Percentiles rank a stretch among this genome's conserved stretches.
Conservation (phyloP, 2,113 vertebrate species). For the Pantherophis guttatus region DNA sequence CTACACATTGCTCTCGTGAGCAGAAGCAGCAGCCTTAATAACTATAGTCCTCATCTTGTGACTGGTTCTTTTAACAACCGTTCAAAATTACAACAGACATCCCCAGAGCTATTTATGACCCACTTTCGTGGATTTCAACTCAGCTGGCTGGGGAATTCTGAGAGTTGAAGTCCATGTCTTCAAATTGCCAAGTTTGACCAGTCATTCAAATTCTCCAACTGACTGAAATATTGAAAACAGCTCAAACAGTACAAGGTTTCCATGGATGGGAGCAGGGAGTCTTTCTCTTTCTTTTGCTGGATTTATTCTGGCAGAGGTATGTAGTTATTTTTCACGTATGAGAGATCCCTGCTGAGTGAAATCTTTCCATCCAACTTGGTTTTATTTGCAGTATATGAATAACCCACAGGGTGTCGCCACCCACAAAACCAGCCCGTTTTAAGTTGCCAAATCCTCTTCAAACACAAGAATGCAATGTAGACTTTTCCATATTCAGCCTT, state of each 20-base stretch:
- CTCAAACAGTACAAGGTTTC: neutral
- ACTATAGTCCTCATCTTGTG: too few relatives aligned
- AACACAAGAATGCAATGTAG: neutral
- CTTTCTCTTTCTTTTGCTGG: neutral
- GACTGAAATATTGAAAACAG: neutral
- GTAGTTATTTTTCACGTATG: neutral
- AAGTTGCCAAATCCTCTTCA: neutral
- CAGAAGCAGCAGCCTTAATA: too few relatives aligned
- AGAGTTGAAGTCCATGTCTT: neutral
- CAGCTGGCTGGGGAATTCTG: too few relatives aligned
- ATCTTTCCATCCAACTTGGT: neutral
- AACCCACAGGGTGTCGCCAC: constrained; percentile 60
- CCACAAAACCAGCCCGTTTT: constrained; percentile 8
- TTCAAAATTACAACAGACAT: too few relatives aligned
- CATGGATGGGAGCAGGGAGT: too few relatives aligned
- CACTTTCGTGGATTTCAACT: too few relatives aligned
- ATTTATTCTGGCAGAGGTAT: neutral
- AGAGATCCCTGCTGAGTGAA: neutral
- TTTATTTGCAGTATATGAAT: constrained; percentile 33
- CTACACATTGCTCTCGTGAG: too few relatives aligned
- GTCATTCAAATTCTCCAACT: neutral
- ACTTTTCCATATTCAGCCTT: neutral
- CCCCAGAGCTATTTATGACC: too few relatives aligned
- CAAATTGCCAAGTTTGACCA: neutral
- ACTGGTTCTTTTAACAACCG: too few relatives aligned